phyloP scores from a whole-genome alignment of 2,113 vertebrate species.

The Hypocryptadius cinnamomeus region DNA sequence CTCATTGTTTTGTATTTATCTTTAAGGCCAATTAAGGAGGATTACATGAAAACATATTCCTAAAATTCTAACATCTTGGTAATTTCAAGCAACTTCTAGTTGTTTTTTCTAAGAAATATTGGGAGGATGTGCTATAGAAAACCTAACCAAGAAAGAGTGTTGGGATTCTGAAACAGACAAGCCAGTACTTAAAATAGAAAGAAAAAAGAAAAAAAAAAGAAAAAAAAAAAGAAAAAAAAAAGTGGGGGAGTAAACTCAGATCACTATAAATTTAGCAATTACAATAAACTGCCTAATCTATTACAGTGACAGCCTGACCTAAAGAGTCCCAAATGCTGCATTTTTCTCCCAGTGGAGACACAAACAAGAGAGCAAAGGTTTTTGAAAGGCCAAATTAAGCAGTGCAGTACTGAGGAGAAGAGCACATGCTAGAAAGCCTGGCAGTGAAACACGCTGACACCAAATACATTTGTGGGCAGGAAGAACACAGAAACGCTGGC shows the following conservation, averaged over 20 bases:
- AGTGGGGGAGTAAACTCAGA: neutral
- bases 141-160: neutral
- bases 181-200: neutral
- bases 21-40: neutral
- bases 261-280: neutral
- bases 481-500: neutral
- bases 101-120: neutral
- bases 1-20: neutral
- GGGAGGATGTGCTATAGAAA: neutral
- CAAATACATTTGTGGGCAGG: neutral
- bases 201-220: neutral
- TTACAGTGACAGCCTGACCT: neutral
- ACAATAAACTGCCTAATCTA: neutral
- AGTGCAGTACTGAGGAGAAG: neutral
- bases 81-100: neutral
- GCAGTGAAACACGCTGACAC: neutral
- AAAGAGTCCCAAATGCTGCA: neutral
- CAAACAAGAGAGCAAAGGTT: neutral
- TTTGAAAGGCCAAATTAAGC: neutral
- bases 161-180: neutral
- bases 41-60: neutral
- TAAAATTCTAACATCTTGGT: neutral
- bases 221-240: neutral
- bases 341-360: neutral
- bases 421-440: neutral